These are phyloP conservation scores for Leptonema lineaticorne DNA, from an alignment of 1,140 invertebrate species.

Conservation along the genomic window DNA sequence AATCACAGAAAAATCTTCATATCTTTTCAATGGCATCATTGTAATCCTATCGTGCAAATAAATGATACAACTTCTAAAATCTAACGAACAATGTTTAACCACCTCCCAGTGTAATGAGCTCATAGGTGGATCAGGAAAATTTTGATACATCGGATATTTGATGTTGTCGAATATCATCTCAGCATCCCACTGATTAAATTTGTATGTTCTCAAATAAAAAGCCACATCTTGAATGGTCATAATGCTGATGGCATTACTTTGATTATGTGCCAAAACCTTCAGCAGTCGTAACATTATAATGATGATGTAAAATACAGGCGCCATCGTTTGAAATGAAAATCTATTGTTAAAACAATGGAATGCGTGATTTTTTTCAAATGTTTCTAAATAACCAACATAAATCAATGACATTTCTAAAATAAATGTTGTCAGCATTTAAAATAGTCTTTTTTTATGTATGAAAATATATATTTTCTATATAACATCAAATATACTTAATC, in stretches of 20 bases:
- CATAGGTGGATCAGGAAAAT: slow-evolving; percentile 59
- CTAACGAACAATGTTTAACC: slow-evolving; percentile 55
- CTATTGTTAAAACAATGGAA: too few relatives aligned
- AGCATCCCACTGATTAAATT: slow-evolving; percentile 64
- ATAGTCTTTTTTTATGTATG: not conserved
- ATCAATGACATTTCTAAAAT: too few relatives aligned
- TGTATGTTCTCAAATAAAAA: slow-evolving; percentile 62
- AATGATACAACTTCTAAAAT: slow-evolving; percentile 57
- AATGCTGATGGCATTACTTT: too few relatives aligned
- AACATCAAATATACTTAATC: not conserved
- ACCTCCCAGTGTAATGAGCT: slow-evolving; percentile 63
- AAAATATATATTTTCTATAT: not conserved
- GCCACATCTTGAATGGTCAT: slow-evolving; percentile 54
- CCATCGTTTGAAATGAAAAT: too few relatives aligned
- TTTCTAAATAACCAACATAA: too few relatives aligned
- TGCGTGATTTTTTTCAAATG: not conserved
- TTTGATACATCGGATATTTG: slow-evolving; percentile 45
- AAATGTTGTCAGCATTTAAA: not conserved
- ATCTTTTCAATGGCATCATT: slow-evolving; percentile 47
- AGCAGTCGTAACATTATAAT: too few relatives aligned
- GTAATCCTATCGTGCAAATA: slow-evolving; percentile 56
- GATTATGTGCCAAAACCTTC: too few relatives aligned
- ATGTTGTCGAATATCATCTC: not conserved
- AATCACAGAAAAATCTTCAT: slow-evolving; percentile 55
- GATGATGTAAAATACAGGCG: too few relatives aligned